Base-by-base conservation (phyloP, 2,113 vertebrate genomes). In the Argyrosomus japonicus region DNA sequence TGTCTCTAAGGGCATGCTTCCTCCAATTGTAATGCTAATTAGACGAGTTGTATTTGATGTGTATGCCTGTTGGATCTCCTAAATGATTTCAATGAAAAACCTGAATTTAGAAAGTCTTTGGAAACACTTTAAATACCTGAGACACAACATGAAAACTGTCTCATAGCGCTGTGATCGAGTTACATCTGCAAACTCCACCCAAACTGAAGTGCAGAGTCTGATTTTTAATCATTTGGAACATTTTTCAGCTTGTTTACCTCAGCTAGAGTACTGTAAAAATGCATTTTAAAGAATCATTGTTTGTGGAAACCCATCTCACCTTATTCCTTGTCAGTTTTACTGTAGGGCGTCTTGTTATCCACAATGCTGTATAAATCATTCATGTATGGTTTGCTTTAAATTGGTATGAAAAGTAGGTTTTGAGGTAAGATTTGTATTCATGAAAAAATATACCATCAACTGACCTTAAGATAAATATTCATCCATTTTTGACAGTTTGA, bases 391-490 rank as follows among this genome's bases (percentile, higher is more conserved):
- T 27, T 81, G n/a, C 23, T 36, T 70, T 51, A 36, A 70, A 60
- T 75, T 57, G 56, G 27, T 14, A 29, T 62, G 17, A 57, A 58
- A 87, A 48, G 40, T 61, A 13, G 5, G n/a, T n/a, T n/a, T n/a
- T n/a, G n/a, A n/a, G n/a, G 21, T 36, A 61, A 8, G 13, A 57
- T 79, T 67, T 67, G 48, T 56, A 68, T 63, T 71, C 61, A 58
- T 79, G 40, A 25, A 45, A 87, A 83, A 63, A 54, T 17, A 68
- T 25, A 36, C 14, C 60, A 70, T 47, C 1, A 27, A 32, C 18
- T 75, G 47, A 21, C 79, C 67, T 73, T 5, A 14, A 68, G 67
- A 43, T 77, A 68, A 76, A 85, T 76, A 47, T 76, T 25, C 25
- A 4, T 60, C 51, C 9, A 15, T 69, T 75, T 19, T 5, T 61